Conservation (phyloP, 2,113 vertebrate species). For the Oxygymnocypris stewartii region DNA sequence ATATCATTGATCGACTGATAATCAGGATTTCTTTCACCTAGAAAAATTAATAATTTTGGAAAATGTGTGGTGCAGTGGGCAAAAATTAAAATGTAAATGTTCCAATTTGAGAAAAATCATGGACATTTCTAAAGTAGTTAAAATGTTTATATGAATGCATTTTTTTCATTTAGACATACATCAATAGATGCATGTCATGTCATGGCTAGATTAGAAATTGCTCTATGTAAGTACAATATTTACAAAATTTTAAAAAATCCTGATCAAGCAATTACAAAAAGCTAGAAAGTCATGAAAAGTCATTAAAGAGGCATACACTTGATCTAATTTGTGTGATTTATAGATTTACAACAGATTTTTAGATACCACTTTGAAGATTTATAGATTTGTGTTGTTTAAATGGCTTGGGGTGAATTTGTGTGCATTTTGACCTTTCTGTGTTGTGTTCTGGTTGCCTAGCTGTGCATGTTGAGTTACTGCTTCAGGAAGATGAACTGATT, state of each 20-base stretch:
- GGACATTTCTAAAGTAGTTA: background rate
- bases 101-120: background rate
- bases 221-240: background rate
- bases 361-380: conserved; percentile 5
- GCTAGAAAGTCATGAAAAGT: background rate
- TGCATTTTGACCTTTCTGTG: background rate
- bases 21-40: background rate
- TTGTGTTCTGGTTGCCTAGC: conserved; percentile 5
- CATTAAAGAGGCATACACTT: background rate
- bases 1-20: background rate
- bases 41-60: background rate
- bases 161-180: background rate
- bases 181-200: background rate
- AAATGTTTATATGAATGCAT: background rate
- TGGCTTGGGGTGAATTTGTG: background rate
- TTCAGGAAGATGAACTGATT: conserved; percentile 4
- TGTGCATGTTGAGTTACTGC: background rate
- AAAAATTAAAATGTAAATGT: background rate
- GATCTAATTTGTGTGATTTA: background rate
- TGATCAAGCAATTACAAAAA: background rate
- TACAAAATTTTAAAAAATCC: background rate
- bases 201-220: background rate
- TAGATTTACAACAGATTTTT: conserved; percentile 10
- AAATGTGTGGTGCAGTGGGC: background rate
- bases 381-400: conserved; percentile 1